Percentiles rank a stretch among this genome's conserved stretches.
phyloP scores from a whole-genome alignment of 2,888 invertebrate genomes.

The Rhaphigaster nebulosa region DNA sequence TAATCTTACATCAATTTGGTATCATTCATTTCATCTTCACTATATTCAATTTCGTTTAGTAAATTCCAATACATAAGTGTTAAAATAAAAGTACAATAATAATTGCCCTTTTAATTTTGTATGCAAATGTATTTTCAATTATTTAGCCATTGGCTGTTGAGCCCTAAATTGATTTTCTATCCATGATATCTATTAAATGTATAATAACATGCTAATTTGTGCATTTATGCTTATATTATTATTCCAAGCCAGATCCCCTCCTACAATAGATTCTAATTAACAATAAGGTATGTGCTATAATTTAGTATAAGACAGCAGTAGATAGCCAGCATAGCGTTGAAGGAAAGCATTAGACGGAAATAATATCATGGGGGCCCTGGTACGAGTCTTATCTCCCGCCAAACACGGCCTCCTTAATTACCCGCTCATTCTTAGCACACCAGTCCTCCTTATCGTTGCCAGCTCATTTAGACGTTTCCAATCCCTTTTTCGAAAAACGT shows the following conservation, averaged over 20 bases:
- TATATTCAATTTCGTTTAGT: no score
- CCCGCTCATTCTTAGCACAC: conserved; percentile 46
- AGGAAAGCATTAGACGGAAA: conserved; percentile 49
- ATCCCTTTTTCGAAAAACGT: conserved; percentile 52
- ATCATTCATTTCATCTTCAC: no score
- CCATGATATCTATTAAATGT: no score
- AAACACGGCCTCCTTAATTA: conserved; percentile 52
- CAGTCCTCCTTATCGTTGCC: conserved; percentile 21
- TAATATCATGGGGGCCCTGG: conserved; percentile 50
- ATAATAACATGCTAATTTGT: not conserved
- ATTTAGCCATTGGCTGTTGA: no score
- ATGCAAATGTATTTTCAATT: no score
- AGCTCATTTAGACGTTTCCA: conserved; percentile 54
- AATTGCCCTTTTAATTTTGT: no score
- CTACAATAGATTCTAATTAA: conserved; percentile 11
- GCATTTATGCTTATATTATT: not conserved
- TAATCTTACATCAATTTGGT: no score
- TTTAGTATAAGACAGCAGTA: conserved; percentile 31
- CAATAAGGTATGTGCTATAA: conserved; percentile 38
- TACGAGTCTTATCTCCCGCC: conserved; percentile 52
- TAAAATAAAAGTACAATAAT: no score
- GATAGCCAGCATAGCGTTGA: conserved; percentile 44
- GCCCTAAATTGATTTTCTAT: no score
- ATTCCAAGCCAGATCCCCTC: not conserved
- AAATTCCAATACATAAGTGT: no score